Conservation (phyloP, 2,797 vertebrate species). For the Todus mexicanus region DNA sequence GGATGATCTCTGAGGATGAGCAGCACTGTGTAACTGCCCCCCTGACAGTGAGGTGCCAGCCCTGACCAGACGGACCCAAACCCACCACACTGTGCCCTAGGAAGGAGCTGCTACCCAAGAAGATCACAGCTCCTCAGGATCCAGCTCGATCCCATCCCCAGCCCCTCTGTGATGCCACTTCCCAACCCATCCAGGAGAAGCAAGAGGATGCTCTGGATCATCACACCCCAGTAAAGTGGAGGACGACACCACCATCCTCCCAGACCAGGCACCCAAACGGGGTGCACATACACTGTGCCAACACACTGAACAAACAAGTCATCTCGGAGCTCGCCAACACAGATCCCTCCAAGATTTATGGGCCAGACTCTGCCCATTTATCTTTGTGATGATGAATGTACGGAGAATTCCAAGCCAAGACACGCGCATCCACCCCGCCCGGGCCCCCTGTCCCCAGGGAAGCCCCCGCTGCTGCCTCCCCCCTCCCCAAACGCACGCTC, state of each 20-base stretch:
- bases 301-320: not conserved
- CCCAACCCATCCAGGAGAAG: not conserved
- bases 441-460: not conserved
- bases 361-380: not conserved
- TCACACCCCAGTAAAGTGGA: rapidly evolving
- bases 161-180: not conserved
- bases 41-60: not conserved
- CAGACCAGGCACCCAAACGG: rapidly evolving
- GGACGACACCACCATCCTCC: no score
- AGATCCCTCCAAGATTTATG: not conserved
- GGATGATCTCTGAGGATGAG: not conserved
- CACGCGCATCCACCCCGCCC: not conserved
- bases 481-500: not conserved
- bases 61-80: not conserved
- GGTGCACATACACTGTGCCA: rapidly evolving
- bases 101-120: not conserved
- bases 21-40: no score
- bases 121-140: not conserved
- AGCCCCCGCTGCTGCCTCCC: not conserved
- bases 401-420: not conserved
- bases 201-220: not conserved
- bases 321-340: not conserved
- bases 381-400: not conserved
- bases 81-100: not conserved
- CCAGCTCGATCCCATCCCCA: not conserved